Conservation (phyloP, 2,113 vertebrate genomes). For the Puffinus mauretanicus region DNA sequence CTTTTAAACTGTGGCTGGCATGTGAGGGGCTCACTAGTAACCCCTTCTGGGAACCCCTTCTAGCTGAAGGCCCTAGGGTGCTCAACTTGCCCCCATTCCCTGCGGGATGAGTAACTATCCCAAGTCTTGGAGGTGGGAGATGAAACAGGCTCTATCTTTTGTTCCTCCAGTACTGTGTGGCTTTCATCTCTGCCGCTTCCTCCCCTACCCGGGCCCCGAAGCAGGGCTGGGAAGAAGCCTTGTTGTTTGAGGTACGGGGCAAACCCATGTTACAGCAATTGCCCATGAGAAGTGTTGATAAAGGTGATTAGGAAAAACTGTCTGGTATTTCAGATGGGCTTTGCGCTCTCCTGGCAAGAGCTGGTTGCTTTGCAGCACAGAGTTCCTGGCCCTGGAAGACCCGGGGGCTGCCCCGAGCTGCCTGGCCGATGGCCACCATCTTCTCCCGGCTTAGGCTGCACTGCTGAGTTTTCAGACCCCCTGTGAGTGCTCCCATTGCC, state of each 20-base stretch:
- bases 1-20: not conserved
- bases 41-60: not conserved
- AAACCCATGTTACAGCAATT: not conserved
- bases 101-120: not conserved
- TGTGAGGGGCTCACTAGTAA: not conserved
- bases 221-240: not conserved
- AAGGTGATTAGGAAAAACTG: not conserved
- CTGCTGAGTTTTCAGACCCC: not conserved
- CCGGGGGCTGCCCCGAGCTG: not conserved
- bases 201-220: not conserved
- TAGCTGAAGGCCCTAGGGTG: not conserved
- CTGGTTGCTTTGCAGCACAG: not conserved
- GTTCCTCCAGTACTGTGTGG: not conserved
- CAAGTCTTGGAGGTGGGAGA: not conserved
- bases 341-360: not conserved
- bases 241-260: not conserved
- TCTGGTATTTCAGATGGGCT: not conserved
- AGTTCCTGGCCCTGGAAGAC: not conserved
- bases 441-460: not conserved
- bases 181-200: not conserved
- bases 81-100: not conserved
- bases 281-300: not conserved
- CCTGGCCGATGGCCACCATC: not conserved
- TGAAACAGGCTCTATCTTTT: not conserved
- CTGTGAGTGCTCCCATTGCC: accelerated